A percentile compares a stretch with the other conserved stretches of the same genome.
Evolutionary conservation across 2,888 invertebrate genomes (phyloP).

Genomic region (Synergus itoensis): DNA sequence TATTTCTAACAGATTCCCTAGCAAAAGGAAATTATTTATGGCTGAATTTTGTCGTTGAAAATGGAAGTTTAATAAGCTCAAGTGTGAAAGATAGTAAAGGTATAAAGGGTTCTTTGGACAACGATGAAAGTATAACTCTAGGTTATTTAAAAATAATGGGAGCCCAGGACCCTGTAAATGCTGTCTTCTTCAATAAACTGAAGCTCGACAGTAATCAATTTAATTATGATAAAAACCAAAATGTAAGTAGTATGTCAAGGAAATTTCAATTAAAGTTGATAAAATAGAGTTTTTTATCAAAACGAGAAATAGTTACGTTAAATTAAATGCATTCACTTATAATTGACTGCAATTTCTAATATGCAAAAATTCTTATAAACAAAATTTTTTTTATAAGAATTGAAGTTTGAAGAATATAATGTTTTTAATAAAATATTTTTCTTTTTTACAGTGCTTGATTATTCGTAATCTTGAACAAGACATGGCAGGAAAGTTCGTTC

Average conservation of each 20-base stretch:
- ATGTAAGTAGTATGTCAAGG: background rate
- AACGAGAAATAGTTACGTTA: background rate
- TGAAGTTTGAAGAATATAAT: background rate
- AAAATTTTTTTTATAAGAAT: too few relatives aligned
- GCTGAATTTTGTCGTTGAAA: background rate
- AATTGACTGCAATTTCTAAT: background rate
- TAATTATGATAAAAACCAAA: background rate
- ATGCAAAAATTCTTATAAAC: too few relatives aligned
- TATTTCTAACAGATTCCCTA: background rate
- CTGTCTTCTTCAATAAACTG: background rate
- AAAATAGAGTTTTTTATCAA: too few relatives aligned
- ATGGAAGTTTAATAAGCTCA: background rate
- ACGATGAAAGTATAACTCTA: background rate
- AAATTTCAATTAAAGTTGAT: too few relatives aligned
- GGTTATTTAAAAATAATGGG: conserved; percentile 2
- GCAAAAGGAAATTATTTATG: background rate
- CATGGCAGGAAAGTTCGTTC: background rate
- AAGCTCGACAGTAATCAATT: background rate
- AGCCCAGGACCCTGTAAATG: background rate
- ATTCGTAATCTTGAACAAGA: background rate
- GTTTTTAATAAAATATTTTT: background rate
- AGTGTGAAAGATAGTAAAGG: background rate
- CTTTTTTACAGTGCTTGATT: background rate
- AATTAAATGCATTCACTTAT: background rate
- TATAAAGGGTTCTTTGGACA: background rate